Percentiles rank a stretch among this genome's conserved stretches.
These are phyloP conservation scores for Prionailurus viverrinus DNA, from an alignment of 2,113 vertebrate genomes.

Conservation along the genomic window DNA sequence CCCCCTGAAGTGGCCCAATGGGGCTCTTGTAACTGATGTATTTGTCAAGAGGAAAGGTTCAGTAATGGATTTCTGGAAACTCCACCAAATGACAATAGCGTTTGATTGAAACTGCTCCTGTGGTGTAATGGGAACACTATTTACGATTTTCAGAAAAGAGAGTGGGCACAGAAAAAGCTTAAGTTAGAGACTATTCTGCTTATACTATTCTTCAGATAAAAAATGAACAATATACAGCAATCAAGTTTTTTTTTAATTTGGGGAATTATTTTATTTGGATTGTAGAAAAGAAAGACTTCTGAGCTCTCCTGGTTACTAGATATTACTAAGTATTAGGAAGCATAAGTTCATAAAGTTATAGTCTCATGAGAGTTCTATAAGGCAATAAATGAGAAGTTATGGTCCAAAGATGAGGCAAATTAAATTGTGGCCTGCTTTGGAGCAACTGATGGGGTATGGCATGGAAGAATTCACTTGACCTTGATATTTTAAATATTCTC, in stretches of 20 bases:
- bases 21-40: neutral
- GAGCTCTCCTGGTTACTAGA: neutral
- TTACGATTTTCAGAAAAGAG: conserved; percentile 55
- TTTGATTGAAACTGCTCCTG: neutral
- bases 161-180: conserved; percentile 4
- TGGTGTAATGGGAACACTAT: neutral
- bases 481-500: neutral
- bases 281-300: neutral
- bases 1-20: neutral
- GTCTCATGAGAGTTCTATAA: conserved; percentile 2
- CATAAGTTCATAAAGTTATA: conserved; percentile 12
- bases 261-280: conserved; percentile 3
- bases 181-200: neutral
- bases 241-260: neutral
- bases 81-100: neutral
- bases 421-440: neutral
- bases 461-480: neutral
- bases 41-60: neutral
- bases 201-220: neutral
- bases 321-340: neutral
- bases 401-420: conserved; percentile 38
- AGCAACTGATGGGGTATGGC: neutral
- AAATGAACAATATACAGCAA: neutral
- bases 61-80: neutral
- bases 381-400: conserved; percentile 27